Base-by-base conservation (phyloP, 2,888 invertebrate species). In the Myopa testacea region DNA sequence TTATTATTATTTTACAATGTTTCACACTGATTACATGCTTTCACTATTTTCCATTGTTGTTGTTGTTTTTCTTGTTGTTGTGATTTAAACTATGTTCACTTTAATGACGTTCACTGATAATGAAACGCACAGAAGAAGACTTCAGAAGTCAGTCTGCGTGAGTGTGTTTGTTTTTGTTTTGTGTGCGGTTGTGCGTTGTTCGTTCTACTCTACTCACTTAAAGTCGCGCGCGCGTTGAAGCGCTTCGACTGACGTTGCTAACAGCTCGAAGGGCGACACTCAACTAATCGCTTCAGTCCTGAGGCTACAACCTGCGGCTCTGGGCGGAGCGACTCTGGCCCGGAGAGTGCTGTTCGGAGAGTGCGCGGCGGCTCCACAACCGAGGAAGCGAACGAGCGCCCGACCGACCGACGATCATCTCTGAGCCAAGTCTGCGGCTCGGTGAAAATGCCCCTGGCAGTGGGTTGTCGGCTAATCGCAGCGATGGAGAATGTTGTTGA, bases 281-380 rank as follows among this genome's bases (percentile, higher is more conserved):
- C 83, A 83, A 86, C 86, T 86, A 84, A 84, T 80, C 80, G 78
- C 77, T 71, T 82, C 84, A 82, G 83, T 86, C 87, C 86, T 87
- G 85, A 86, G 87, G 88, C 87, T 83, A 81, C 82, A 84, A 84
- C 86, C 88, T 87, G 87, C 84, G 86, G 88, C 88, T 81, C 79
- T 82, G 82, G 82, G 82, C 82, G 82, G 82, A 82, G 82, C 82
- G 60, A 62, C 60, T 60, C n/a, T n/a, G n/a, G 26, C 3, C n/a
- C 62, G 19, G 58, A 16, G 19, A 16, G 58, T 19, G 58, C 58
- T n/a, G n/a, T n/a, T 6, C n/a, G 14, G n/a, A 26, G 14, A 37
- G 34, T 37, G 78, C 78, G 80, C 78, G 19, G 40, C 78, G 76
- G 79, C 81, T 78, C 50, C 76, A 19, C 77, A 52, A 19, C 62